Evolutionary conservation across 92 coral and sea anemone genomes (phyloP).

Genomic region (Palythoa heliodiscus): DNA sequence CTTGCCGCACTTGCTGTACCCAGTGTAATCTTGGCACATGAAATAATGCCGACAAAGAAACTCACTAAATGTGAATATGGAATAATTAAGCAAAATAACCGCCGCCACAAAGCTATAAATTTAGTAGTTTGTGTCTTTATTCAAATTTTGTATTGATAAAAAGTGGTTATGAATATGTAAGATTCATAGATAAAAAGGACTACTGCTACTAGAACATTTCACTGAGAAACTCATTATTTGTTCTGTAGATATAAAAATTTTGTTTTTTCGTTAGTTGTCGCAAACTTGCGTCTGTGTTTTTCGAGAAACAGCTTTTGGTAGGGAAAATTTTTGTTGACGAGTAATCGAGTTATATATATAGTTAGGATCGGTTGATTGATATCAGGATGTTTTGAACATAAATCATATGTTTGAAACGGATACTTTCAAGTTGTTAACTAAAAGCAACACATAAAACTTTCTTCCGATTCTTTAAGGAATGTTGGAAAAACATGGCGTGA

Average conservation of each 20-base stretch:
- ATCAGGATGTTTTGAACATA: conserved; percentile 33
- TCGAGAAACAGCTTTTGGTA: not conserved
- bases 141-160: conserved; percentile 41
- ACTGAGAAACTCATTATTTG: not conserved
- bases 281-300: not conserved
- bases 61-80: conserved; percentile 33
- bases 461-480: conserved; percentile 42
- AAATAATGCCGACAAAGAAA: conserved; percentile 41
- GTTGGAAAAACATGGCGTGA: conserved; percentile 1
- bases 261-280: not conserved
- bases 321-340: not conserved
- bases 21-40: conserved; percentile 37
- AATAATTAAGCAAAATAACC: conserved; percentile 35
- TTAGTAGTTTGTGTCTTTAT: conserved; percentile 39
- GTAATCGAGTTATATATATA: not conserved
- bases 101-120: conserved; percentile 48
- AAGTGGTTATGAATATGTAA: conserved; percentile 37
- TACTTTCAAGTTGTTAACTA: conserved; percentile 33
- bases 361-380: not conserved
- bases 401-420: conserved; percentile 25
- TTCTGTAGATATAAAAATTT: not conserved
- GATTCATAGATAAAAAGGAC: conserved; percentile 28
- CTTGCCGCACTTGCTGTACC: conserved; percentile 38
- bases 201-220: not conserved
- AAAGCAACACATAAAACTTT: conserved; percentile 27